Conservation (phyloP, 2,888 invertebrate species). For the Dynastes hyllus region DNA sequence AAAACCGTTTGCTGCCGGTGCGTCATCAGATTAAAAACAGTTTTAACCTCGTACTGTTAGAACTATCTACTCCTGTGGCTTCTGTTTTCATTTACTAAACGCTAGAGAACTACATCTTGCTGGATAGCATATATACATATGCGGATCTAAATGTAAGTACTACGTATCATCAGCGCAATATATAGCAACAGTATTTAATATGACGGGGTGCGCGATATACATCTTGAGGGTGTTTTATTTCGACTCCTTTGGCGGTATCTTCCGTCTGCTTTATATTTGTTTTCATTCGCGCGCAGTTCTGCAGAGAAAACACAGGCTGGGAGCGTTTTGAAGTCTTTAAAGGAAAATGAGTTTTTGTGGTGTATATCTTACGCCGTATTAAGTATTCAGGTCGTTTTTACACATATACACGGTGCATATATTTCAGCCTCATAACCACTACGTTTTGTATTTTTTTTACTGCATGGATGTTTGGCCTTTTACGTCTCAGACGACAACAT, state of each 20-base stretch:
- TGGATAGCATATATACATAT: not conserved
- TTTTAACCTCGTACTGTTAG: not conserved
- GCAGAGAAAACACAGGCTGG: not conserved
- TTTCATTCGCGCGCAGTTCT: slow-evolving; percentile 2
- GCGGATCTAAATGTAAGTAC: not conserved
- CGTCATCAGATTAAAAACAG: slow-evolving; percentile 11
- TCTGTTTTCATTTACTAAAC: slow-evolving; percentile 5
- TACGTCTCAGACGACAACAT: too few species aligned
- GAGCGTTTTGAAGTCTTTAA: not conserved
- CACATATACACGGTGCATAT: not conserved
- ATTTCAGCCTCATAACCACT: not conserved
- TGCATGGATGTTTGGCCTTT: too few species aligned
- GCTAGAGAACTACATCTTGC: not conserved
- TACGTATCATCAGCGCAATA: not conserved
- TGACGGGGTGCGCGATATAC: not conserved
- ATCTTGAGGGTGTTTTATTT: slow-evolving; percentile 8
- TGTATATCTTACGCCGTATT: not conserved
- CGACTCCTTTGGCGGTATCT: not conserved
- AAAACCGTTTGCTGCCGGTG: not conserved
- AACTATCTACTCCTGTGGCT: not conserved
- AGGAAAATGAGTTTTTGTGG: not conserved
- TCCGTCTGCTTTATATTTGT: slow-evolving; percentile 19
- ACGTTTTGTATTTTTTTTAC: not conserved
- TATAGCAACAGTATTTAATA: not conserved
- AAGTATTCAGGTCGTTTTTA: slow-evolving; percentile 1